Evolutionary conservation across 2,888 invertebrate species (phyloP).

Genomic region (Taenaris catops): DNA sequence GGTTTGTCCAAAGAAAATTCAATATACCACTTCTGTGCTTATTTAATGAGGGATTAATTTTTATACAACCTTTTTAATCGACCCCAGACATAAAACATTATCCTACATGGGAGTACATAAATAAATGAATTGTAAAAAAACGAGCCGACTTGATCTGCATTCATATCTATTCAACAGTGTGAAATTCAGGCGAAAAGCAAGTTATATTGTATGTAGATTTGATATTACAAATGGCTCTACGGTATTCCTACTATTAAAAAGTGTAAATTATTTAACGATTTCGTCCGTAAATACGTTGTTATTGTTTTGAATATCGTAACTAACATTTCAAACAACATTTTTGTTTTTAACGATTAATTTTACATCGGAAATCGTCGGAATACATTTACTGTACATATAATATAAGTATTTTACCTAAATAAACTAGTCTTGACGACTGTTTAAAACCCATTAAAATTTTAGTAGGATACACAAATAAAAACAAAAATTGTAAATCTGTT

Average conservation of each 20-base stretch:
- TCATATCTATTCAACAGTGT: conserved; percentile 8
- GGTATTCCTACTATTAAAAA: neutral
- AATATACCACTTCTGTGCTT: conserved; percentile 18
- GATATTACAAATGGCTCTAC: conserved; percentile 4
- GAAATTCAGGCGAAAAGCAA: conserved; percentile 7
- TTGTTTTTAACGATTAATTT: too few species aligned
- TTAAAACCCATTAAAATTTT: too few species aligned
- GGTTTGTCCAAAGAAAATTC: conserved; percentile 45
- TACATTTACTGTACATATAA: too few species aligned
- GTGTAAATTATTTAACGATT: too few species aligned
- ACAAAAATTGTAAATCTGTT: too few species aligned
- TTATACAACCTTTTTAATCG: conserved; percentile 2
- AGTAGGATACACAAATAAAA: too few species aligned
- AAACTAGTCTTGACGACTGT: too few species aligned
- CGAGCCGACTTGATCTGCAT: conserved; percentile 1
- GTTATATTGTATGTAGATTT: conserved; percentile 2
- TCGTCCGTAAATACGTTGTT: too few species aligned
- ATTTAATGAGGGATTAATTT: conserved; percentile 14
- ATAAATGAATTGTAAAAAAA: conserved; percentile 6
- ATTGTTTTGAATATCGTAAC: too few species aligned
- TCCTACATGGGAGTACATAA: neutral
- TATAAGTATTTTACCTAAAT: too few species aligned
- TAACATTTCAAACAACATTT: too few species aligned
- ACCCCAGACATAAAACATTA: conserved; percentile 5
- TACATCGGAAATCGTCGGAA: too few species aligned